Base-by-base conservation (phyloP, 2,888 invertebrate species). In the Eupsilia transversa region DNA sequence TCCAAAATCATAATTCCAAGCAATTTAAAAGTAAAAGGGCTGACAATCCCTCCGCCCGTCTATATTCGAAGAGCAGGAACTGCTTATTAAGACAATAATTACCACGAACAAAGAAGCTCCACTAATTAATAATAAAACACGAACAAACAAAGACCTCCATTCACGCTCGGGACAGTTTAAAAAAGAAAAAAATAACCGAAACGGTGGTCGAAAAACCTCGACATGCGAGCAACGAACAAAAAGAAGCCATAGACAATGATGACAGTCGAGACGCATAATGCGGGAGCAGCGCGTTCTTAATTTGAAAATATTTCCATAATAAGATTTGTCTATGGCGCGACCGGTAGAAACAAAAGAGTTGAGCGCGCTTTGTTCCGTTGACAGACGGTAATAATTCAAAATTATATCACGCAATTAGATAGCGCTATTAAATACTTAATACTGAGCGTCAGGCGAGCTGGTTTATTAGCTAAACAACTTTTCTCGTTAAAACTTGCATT, bases 81-180 rank as follows among this genome's bases (percentile, higher is more conserved):
- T 94, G 94, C 96, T 96, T 96, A 96, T 96, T 96, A 96, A 95
- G 95, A 96, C 95, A 95, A 96, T 96, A 96, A 96, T 96, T 96
- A 93, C 96, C 96, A 95, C 94, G 94, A 94, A 96, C 96, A 96
- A 96, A 95, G 94, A 93, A 92, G 92, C 93, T 90, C 93, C 96
- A 96, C 96, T 96, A 96, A 96, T 96, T 96, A 96, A 96, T 96
- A 96, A 96, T 96, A 96, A 96, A 95, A 96, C 96, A 95, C 94
- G 94, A 94, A 93, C 95, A 95, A 95, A 96, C 96, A 96, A 96
- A 95, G 94, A 91, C 91, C 92, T 91, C 95, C 94, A 96, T 96
- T 96, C 95, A 95, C 94, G 94, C 94, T 93, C 93, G 93, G 94
- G 94, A 94, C 95, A 93, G 94, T 93, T 92, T 92, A 92, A 94